Evolutionary conservation across 1,140 invertebrate genomes (phyloP), one percentile per base, ranked within the genome.

Genomic region (Copidosoma floridanum): DNA sequence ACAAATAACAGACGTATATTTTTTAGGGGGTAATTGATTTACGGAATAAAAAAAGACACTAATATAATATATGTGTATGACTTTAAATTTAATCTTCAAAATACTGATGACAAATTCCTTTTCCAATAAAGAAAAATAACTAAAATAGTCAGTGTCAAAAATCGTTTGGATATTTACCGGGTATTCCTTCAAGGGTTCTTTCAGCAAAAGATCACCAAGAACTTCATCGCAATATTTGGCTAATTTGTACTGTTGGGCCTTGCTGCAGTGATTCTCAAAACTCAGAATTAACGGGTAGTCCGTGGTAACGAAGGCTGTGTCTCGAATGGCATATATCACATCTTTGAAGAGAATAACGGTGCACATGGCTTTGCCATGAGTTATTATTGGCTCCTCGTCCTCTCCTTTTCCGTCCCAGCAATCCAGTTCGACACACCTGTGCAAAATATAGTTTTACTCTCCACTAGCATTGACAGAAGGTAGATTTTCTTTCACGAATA

Each of bases 221-320:
- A 99, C 95, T 78, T 99, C 97, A 82, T 98, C 95, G 82, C 97
- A 99, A 80, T 99, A 99, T 81, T 97, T 98, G 37, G 97, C 96
- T 80, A 99, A 81, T 82, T 99, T 99, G 75, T 95, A 94, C 79
- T 99, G 97, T 78, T 99, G 96, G 35, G 89, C 89, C 77, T 96
- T 96, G 76, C 94, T 95, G 83, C 97, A 99, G 81, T 99, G 97
- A 85, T 99, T 99, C 82, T 99, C 97, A 80, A 99, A 99, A 48
- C 97, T 99, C 7, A 99, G 82, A 63, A 99, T 99, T 12, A 99
- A 89, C 1, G 97, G 97, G 78, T 91, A 98, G 61, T 99, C 95
- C 16, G 95, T 96, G 3, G 97, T 97, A 7, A 98, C 94, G 80
- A 99, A 99, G 20, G 97, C 97, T 16, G 95, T 98, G 76, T 99